A percentile compares a stretch with the other conserved stretches of the same genome.
Conservation (phyloP, 2,797 vertebrate species). For the Sebastes jordani region DNA sequence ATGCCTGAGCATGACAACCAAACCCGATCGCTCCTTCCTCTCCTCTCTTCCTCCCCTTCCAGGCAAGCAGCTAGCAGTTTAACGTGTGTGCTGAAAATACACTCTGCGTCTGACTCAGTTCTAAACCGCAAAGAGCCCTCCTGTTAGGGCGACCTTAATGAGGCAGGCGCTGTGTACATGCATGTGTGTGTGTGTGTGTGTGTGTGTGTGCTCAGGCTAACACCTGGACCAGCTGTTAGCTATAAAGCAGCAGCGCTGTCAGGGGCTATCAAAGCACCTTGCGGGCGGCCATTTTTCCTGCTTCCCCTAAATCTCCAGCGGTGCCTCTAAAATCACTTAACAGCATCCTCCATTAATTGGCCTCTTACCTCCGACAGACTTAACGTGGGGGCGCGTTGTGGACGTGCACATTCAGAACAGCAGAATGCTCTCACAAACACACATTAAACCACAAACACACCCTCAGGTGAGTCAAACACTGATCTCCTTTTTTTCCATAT, state of each 20-base stretch:
- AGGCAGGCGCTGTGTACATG: conserved; percentile 55
- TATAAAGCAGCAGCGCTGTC: conserved; percentile 66
- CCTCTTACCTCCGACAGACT: conserved; percentile 51
- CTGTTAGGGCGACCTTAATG: conserved; percentile 69
- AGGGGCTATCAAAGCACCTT: conserved; percentile 76
- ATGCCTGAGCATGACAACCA: conserved; percentile 63
- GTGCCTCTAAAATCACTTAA: conserved; percentile 75
- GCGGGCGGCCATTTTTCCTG: conserved; percentile 68
- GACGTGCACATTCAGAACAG: conserved; percentile 22
- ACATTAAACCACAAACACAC: conserved; percentile 47
- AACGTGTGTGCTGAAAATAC: conserved; percentile 60
- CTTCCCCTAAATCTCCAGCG: conserved; percentile 67
- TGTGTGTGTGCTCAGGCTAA: conserved; percentile 46
- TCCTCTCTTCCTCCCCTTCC: conserved; percentile 43
- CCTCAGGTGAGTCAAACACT: conserved; percentile 62
- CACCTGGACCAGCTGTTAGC: conserved; percentile 79
- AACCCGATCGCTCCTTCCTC: conserved; percentile 30
- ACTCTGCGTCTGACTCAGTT: conserved; percentile 40
- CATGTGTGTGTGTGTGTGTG: not conserved
- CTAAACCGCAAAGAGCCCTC: conserved; percentile 61
- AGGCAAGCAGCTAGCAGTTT: conserved; percentile 46
- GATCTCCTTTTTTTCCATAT: conserved; percentile 16
- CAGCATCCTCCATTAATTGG: conserved; percentile 74
- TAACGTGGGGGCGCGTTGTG: conserved; percentile 29
- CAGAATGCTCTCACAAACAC: conserved; percentile 43